Percentiles rank a stretch among this genome's conserved stretches.
These are phyloP conservation scores for Sternotherus odoratus DNA, from an alignment of 2,797 vertebrate genomes.

Conservation along the genomic window DNA sequence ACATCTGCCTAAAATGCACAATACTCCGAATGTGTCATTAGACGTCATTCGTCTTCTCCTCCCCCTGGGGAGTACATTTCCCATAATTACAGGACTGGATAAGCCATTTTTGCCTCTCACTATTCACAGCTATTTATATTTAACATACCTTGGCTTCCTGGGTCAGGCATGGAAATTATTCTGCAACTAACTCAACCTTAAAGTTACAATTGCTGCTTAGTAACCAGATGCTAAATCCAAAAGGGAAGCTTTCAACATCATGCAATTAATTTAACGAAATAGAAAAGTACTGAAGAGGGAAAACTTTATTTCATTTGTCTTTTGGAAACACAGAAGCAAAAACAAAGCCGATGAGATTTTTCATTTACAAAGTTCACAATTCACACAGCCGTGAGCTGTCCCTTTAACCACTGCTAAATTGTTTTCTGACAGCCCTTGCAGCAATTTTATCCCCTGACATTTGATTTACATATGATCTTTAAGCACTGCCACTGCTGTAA, in stretches of 20 bases:
- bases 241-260: background rate
- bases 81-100: background rate
- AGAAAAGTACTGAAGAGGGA: background rate
- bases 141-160: background rate
- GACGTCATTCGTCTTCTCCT: background rate
- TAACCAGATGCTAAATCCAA: background rate
- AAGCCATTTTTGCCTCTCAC: background rate
- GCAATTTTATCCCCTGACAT: conserved; percentile 90
- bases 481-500: conserved; percentile 87
- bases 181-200: background rate
- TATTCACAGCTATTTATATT: conserved; percentile 41
- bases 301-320: background rate
- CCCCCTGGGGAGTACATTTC: background rate
- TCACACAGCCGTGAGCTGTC: conserved; percentile 84
- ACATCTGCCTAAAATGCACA: background rate
- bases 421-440: conserved; percentile 93
- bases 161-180: conserved; percentile 45
- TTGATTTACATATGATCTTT: conserved; percentile 99
- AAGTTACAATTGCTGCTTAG: background rate
- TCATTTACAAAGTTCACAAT: conserved; percentile 85
- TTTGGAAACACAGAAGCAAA: background rate
- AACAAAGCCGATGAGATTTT: conserved; percentile 62
- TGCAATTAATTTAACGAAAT: background rate
- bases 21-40: background rate
- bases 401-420: conserved; percentile 96